Percentiles rank a stretch among this genome's conserved stretches.
Conservation (phyloP, 2,888 invertebrate genomes). For the Eueremaeus valkanovi region DNA sequence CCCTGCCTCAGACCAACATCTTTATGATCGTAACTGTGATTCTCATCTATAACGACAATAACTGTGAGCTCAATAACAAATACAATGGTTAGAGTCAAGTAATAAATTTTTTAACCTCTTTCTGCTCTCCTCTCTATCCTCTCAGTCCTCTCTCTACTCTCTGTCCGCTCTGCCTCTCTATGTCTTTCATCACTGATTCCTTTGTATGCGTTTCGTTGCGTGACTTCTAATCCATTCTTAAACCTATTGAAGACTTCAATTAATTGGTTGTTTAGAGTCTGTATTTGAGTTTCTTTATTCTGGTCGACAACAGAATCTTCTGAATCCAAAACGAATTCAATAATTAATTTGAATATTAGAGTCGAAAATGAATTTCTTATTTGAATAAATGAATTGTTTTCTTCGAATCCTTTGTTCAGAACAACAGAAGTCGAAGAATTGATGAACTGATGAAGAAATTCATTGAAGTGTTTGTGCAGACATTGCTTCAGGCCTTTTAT, state of each 20-base stretch:
- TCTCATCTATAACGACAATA: not conserved
- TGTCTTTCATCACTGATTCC: not conserved
- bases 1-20: not conserved
- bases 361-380: constrained; percentile 20
- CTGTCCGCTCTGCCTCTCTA: no score
- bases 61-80: not conserved
- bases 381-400: constrained; percentile 5
- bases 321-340: not conserved
- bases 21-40: not conserved
- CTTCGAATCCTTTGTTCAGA: not conserved
- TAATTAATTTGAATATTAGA: not conserved
- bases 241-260: constrained; percentile 7
- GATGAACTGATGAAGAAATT: constrained; percentile 3
- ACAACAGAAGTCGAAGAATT: not conserved
- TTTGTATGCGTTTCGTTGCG: constrained; percentile 18
- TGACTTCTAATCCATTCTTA: constrained; percentile 8
- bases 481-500: not conserved
- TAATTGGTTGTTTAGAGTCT: constrained; percentile 26
- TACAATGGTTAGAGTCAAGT: not conserved
- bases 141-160: no score
- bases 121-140: no score
- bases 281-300: constrained; percentile 1
- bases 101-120: constrained; percentile 1
- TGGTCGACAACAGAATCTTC: not conserved
- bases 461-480: constrained; percentile 12